phyloP scores from a whole-genome alignment of 2,797 vertebrate species.

The Leucoraja ocellata region DNA sequence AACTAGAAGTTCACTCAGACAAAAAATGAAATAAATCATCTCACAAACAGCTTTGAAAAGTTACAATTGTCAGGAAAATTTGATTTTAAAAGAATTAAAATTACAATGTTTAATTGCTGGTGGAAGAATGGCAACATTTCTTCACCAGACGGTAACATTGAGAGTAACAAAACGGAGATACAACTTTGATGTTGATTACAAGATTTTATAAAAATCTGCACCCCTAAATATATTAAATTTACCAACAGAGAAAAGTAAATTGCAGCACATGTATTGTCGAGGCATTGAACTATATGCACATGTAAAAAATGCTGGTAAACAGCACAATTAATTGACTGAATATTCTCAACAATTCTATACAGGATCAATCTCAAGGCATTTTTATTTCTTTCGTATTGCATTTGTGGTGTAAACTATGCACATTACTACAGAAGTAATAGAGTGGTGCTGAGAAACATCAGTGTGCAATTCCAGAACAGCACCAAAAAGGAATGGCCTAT shows the following conservation, averaged over 20 bases:
- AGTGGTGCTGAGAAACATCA: not conserved
- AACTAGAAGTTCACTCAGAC: not conserved
- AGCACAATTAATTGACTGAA: not conserved
- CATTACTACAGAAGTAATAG: not conserved
- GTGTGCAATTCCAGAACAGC: not conserved
- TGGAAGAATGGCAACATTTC: not conserved
- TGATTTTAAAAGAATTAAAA: no score
- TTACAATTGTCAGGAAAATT: no score
- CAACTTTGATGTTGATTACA: not conserved
- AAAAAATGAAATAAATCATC: not conserved
- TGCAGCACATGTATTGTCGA: not conserved
- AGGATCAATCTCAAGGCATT: not conserved
- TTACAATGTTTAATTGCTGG: not conserved
- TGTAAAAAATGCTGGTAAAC: not conserved
- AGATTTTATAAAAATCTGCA: not conserved
- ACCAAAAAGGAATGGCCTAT: no score
- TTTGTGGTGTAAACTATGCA: not conserved
- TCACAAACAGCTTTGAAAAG: no score
- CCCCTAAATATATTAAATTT: not conserved
- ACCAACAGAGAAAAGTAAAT: not conserved
- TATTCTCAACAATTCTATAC: not conserved
- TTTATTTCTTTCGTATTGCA: not conserved
- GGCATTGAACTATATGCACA: not conserved
- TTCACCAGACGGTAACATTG: not conserved
- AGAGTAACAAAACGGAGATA: not conserved